phyloP scores from a whole-genome alignment of 2,113 vertebrate species.

The Smithornis capensis region DNA sequence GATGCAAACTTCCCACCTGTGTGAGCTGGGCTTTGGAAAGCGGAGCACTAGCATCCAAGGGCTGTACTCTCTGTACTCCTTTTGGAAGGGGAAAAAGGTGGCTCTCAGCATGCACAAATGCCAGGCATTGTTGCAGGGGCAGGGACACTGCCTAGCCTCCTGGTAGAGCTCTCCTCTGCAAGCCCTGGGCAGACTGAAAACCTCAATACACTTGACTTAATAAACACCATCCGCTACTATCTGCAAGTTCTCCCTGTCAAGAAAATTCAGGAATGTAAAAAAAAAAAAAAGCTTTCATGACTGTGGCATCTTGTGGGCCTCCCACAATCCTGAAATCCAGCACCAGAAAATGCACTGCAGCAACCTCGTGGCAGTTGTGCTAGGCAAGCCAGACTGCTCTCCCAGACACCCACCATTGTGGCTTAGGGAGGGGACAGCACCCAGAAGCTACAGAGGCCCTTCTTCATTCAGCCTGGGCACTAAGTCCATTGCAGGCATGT shows the following conservation, averaged over 20 bases:
- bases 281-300: neutral
- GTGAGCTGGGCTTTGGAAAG: neutral
- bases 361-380: neutral
- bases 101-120: rapidly evolving
- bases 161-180: neutral
- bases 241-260: neutral
- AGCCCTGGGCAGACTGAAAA: neutral
- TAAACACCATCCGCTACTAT: neutral
- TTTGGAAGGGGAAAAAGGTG: neutral
- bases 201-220: neutral
- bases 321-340: neutral
- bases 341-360: neutral
- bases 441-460: neutral
- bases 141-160: neutral
- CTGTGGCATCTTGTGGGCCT: neutral
- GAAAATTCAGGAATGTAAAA: neutral
- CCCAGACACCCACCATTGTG: neutral
- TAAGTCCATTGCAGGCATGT: too few relatives aligned
- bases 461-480: neutral
- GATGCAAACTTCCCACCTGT: neutral
- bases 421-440: neutral
- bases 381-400: neutral
- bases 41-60: neutral
- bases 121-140: neutral
- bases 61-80: neutral